Conservation (phyloP, 1,140 invertebrate species). For the Chironomus tepperi region DNA sequence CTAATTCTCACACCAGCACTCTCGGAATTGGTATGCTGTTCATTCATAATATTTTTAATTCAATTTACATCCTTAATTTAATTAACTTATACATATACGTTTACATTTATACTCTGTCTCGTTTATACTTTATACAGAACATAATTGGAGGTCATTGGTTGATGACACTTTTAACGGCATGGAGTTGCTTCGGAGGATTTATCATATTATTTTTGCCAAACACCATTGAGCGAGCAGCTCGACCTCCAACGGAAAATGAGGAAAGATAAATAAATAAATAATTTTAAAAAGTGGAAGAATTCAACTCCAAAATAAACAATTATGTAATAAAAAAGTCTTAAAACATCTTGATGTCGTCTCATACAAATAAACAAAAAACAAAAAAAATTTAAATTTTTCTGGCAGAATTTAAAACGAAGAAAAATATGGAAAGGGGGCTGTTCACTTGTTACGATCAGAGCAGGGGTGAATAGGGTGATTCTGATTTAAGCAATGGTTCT, state of each 20-base stretch:
- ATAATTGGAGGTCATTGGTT: slow-evolving; percentile 39
- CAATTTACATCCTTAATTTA: slow-evolving; percentile 25
- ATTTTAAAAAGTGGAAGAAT: not conserved
- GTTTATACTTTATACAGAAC: slow-evolving; percentile 34
- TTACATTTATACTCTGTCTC: slow-evolving; percentile 27
- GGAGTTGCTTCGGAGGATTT: slow-evolving; percentile 41
- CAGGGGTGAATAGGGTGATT: too few species aligned
- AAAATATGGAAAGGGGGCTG: too few species aligned
- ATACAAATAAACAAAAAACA: slow-evolving; percentile 1
- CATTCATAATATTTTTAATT: not conserved
- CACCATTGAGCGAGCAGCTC: slow-evolving; percentile 31
- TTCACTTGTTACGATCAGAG: too few species aligned
- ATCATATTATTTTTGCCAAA: slow-evolving; percentile 39
- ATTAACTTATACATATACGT: slow-evolving; percentile 25
- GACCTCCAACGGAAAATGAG: slow-evolving; percentile 22
- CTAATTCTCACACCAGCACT: slow-evolving; percentile 63
- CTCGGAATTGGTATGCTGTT: slow-evolving; percentile 54
- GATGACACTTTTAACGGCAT: slow-evolving; percentile 40
- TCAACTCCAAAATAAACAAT: not conserved
- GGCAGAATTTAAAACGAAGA: too few species aligned
- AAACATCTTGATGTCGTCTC: not conserved
- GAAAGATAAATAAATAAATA: slow-evolving; percentile 28
- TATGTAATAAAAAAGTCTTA: not conserved
- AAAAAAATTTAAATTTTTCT: not conserved
- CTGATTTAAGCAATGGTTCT: too few species aligned